These are phyloP conservation scores for Perca fluviatilis DNA, from an alignment of 2,113 vertebrate species.

Conservation along the genomic window DNA sequence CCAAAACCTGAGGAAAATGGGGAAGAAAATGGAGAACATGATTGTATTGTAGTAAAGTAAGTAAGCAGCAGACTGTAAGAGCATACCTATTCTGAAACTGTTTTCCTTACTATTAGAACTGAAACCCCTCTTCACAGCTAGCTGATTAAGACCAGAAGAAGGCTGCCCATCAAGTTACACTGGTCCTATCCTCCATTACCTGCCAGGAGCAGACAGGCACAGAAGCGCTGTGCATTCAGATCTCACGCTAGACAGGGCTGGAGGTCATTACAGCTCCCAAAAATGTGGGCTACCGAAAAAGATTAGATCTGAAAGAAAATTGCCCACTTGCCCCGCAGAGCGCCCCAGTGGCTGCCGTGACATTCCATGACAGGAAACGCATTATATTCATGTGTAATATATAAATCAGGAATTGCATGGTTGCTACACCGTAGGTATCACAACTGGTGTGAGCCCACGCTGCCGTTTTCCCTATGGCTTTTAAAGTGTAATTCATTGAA, in stretches of 20 bases:
- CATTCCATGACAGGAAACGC: constrained; percentile 20
- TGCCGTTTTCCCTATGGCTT: constrained; percentile 8
- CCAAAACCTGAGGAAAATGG: constrained; percentile 61
- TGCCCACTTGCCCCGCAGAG: neutral
- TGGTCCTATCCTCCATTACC: constrained; percentile 23
- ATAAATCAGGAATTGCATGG: constrained; percentile 14
- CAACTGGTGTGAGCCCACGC: neutral
- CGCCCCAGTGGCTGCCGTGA: constrained; percentile 12
- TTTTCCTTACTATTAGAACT: constrained; percentile 2
- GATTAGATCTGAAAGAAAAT: constrained; percentile 51
- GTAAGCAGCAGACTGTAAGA: neutral
- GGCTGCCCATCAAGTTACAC: constrained; percentile 20
- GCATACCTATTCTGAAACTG: neutral
- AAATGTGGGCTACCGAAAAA: constrained; percentile 38
- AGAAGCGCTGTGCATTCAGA: constrained; percentile 19
- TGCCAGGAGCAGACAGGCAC: constrained; percentile 14
- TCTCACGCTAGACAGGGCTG: constrained; percentile 17
- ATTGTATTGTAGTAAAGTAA: constrained; percentile 10
- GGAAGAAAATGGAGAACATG: constrained; percentile 20
- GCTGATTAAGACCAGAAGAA: constrained; percentile 36
- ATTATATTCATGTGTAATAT: constrained; percentile 30
- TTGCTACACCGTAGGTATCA: neutral
- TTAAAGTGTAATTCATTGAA: constrained; percentile 12
- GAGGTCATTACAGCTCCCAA: constrained; percentile 37
- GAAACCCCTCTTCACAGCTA: constrained; percentile 25